Base-by-base conservation (phyloP, 2,888 invertebrate species). In the Tenodera sinensis region DNA sequence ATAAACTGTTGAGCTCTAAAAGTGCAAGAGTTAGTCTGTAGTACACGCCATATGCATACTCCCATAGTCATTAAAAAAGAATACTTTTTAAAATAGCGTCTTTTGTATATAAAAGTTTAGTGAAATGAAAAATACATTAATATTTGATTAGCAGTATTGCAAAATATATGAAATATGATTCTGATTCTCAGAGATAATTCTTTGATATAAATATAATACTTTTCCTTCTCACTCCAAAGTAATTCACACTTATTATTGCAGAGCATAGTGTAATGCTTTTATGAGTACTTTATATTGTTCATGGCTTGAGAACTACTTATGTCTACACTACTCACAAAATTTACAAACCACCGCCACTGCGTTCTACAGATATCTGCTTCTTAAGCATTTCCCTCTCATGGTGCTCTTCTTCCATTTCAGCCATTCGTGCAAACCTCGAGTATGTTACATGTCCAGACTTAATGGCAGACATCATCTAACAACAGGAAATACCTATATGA, bases 401-500 rank as follows among this genome's bases (percentile, higher is more conserved):
- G 91, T 97, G 96, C 89, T 96, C 97, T 92, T 98, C 98, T 92
- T 98, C 98, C 94, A 98, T 95, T 93, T 98, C 98, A 0, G 98
- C 98, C 96, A 98, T 98, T 92, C 97, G 96, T 2, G 99, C 99
- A 93, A 99, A 98, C 90, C 99, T 95, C 27, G 98, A 99, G 93
- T 98, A 98, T 3, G 98, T 97, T 91, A 99, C 97, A 92, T 98
- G 97, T 15, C 99, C 99, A 0, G 98, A 97, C 93, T 99, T 99
- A 91, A 99, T 96, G 14, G 99, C 99, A 25, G 98, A 98, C 98
- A 99, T 99, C 97, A 99, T 97, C 99, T 99, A 93, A 92, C 92
- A 91, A 92, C 92, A 92, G 87, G 90, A 85, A 86, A 71, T 20
- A 0, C 20, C 8, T 71, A 1, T 20, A 25, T 71, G 54, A 20